Base-by-base conservation (phyloP, 1,140 invertebrate genomes). In the Phymorhynchus buccinoides region DNA sequence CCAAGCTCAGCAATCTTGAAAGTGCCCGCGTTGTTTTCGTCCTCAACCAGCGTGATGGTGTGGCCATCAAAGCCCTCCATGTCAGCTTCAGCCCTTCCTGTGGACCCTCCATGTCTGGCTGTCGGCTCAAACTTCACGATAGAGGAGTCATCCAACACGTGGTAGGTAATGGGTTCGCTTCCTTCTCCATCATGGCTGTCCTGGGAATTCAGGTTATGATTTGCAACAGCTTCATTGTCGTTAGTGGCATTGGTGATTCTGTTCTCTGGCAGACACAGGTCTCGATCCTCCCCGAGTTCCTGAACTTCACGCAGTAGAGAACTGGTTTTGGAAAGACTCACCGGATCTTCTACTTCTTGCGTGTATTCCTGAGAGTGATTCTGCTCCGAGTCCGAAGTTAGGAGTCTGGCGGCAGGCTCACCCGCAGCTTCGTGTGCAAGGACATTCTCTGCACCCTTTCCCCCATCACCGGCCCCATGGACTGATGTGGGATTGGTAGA, bases 11-110 rank as follows among this genome's bases (percentile, higher is more conserved):
- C 77, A 22, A 79, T 79, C 44, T 79, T 79, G 77, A 79, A 79
- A 14, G 77, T 79, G 9, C 77, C 77, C 6, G 32, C 77, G 77
- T 79, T 79, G 77, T 79, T 48, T 30, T 79, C 77, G 44, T 79
- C 77, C 77, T 79, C 77, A 6, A 79, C 77, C 27, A 79, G 77
- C 27, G 77, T 79, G 77, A 79, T 79, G 77, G 77, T 79, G 42
- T 56, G 77, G 30, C 77, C 77, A 14, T 79, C 77, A 35, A 52
- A 79, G 77, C 27, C 42, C 42, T 35, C 32, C 22, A 9, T 44
- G 1, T 79, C 77, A 32, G 41, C 42, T 0, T 3, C 77, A 18
- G 27, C 44, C 4, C 37, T 7, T 9, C 30, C 35, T 12, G 37
- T 12, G 22, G 37, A 41, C 3, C 75, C 3, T 6, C 3, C 75